A percentile compares a stretch with the other conserved stretches of the same genome.
phyloP scores from a whole-genome alignment of 2,113 vertebrate genomes.

The Engystomops pustulosus region DNA sequence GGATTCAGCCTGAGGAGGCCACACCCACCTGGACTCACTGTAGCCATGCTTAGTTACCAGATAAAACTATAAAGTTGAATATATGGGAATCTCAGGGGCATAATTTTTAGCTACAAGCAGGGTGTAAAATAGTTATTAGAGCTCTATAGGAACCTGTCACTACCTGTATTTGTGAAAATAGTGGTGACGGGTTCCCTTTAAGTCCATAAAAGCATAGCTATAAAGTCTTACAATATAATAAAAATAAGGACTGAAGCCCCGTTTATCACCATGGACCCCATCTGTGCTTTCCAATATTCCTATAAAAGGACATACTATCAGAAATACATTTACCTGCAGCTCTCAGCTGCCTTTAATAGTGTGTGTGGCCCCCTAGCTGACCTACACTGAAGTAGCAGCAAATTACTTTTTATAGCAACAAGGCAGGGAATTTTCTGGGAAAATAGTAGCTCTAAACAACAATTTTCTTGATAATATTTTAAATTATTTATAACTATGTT shows the following conservation, averaged over 20 bases:
- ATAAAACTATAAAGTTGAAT: too few relatives aligned
- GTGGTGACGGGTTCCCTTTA: too few relatives aligned
- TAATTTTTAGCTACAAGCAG: too few relatives aligned
- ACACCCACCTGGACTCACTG: too few relatives aligned
- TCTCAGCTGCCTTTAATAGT: slow-evolving; percentile 8
- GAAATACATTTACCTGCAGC: background rate
- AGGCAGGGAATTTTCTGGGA: too few relatives aligned
- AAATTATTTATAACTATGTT: background rate
- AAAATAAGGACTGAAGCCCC: background rate
- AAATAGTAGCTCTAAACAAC: background rate
- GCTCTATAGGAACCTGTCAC: too few relatives aligned
- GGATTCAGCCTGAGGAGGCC: too few relatives aligned
- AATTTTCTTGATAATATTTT: background rate
- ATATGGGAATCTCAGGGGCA: too few relatives aligned
- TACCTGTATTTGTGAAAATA: too few relatives aligned
- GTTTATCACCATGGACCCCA: background rate
- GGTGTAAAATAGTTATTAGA: too few relatives aligned
- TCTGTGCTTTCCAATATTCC: background rate
- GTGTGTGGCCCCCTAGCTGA: slow-evolving; percentile 22
- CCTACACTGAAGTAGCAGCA: background rate
- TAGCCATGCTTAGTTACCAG: too few relatives aligned
- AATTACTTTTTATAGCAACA: slow-evolving; percentile 3
- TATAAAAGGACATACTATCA: slow-evolving; percentile 6
- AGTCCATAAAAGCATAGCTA: background rate
- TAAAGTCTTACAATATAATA: background rate